These are phyloP conservation scores for Noctua janthe DNA, from an alignment of 2,888 invertebrate genomes.

Conservation along the genomic window DNA sequence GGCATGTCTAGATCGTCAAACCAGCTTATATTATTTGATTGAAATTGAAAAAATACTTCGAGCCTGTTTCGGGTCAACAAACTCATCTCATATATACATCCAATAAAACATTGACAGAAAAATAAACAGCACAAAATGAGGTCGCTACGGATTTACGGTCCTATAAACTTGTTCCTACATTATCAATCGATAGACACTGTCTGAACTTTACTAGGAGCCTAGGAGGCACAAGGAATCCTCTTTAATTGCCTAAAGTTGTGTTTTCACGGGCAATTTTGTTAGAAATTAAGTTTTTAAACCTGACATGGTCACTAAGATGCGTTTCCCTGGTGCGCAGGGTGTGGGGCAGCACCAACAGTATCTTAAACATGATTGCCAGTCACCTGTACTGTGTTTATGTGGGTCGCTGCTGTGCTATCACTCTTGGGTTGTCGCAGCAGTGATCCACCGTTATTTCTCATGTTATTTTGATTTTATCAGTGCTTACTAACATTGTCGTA, in stretches of 20 bases:
- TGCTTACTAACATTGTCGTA: no score
- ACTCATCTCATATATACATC: not conserved
- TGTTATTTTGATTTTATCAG: no score
- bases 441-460: no score
- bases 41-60: not conserved
- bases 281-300: not conserved
- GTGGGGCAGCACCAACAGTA: no score
- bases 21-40: not conserved
- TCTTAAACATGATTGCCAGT: no score
- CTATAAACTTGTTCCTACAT: slow-evolving; percentile 19
- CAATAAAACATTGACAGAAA: slow-evolving; percentile 38
- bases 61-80: not conserved
- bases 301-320: no score
- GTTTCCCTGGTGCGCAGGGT: no score
- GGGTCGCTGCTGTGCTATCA: no score
- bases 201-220: slow-evolving; percentile 7
- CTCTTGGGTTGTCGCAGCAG: no score
- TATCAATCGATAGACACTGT: slow-evolving; percentile 19
- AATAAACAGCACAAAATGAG: slow-evolving; percentile 24
- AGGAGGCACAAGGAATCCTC: not conserved
- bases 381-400: no score
- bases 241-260: not conserved
- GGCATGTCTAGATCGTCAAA: not conserved
- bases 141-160: slow-evolving; percentile 19
- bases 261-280: not conserved